phyloP scores from a whole-genome alignment of 1,140 invertebrate genomes.

The Pseudoatta argentina region DNA sequence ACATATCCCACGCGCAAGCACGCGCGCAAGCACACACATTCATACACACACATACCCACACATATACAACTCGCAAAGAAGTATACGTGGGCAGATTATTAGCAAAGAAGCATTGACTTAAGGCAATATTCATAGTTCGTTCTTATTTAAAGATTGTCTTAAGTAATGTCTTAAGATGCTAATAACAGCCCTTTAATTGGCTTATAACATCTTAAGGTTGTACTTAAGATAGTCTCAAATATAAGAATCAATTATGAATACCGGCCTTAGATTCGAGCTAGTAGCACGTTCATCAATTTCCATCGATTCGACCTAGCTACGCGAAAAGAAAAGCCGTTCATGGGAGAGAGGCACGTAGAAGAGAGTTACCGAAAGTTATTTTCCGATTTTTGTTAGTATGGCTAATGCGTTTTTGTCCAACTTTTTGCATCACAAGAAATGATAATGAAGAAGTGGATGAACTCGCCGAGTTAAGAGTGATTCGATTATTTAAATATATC shows the following conservation, averaged over 20 bases:
- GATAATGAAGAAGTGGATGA: not conserved
- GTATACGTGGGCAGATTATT: constrained; percentile 42
- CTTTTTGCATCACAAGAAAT: not conserved
- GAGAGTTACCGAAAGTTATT: constrained; percentile 9
- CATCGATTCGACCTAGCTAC: constrained; percentile 37
- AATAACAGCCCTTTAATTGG: too few species aligned
- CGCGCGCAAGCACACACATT: too few species aligned
- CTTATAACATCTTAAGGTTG: too few species aligned
- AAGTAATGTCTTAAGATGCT: too few species aligned
- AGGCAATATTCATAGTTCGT: too few species aligned
- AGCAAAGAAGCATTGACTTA: constrained; percentile 52
- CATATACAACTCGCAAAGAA: not conserved
- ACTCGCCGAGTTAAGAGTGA: not conserved
- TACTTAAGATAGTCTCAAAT: too few species aligned
- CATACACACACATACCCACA: too few species aligned
- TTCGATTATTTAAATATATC: not conserved
- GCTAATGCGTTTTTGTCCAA: not conserved
- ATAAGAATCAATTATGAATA: too few species aligned
- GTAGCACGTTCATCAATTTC: constrained; percentile 38
- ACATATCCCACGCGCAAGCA: not conserved
- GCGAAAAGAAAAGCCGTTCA: constrained; percentile 17
- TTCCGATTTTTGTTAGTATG: not conserved
- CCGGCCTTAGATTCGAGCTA: constrained; percentile 31
- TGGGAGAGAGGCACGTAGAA: not conserved
- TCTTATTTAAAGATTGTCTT: too few species aligned